Base-by-base conservation (phyloP, 2,888 invertebrate species). In the Rotaria sp. region DNA sequence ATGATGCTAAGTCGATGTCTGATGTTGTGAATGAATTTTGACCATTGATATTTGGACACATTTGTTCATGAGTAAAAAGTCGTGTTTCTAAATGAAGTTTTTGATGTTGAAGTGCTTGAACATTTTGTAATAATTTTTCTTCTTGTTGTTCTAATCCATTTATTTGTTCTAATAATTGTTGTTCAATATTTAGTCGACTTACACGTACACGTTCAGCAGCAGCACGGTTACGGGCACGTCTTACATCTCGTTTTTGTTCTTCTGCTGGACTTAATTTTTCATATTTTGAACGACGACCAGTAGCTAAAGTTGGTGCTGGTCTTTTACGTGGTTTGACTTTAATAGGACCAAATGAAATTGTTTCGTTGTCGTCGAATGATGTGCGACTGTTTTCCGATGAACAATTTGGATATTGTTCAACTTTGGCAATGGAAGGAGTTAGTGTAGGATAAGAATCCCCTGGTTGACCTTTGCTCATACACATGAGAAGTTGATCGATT, bases 221-320 rank as follows among this genome's bases (percentile, higher is more conserved):
- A 45, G 85, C 86, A 50, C 86, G 75, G n/a, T 86, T 86, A n/a
- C 86, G 45, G 30, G 50, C 52, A 30, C 86, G 86, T 55, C 86
- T 74, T 45, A 85, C 48, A 38, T 86, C 45, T 26, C 86, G 74
- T 85, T 84, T 86, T 26, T 84, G 80, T 52, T 86, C 86, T 35
- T 86, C 86, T 18, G 85, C 86, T 13, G 80, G 55, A n/a, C 41
- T 35, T 18, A 86, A 41, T 35, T n/a, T 35, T 67, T 74, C 59
- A 55, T 86, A 80, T 84, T 86, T 86, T 26, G 86, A 86, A 30
- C 85, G 85, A 52, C 86, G 86, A 26, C 86, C 86, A 41, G 85
- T 57, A 59, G 85, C 85, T 38, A 86, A 50, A 2, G 86, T 86
- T 35, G 86, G 86, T 35, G 86, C 86, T 30, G 86, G 86, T 13